Conservation (phyloP, 2,888 invertebrate species). For the Mimachlamys varia region DNA sequence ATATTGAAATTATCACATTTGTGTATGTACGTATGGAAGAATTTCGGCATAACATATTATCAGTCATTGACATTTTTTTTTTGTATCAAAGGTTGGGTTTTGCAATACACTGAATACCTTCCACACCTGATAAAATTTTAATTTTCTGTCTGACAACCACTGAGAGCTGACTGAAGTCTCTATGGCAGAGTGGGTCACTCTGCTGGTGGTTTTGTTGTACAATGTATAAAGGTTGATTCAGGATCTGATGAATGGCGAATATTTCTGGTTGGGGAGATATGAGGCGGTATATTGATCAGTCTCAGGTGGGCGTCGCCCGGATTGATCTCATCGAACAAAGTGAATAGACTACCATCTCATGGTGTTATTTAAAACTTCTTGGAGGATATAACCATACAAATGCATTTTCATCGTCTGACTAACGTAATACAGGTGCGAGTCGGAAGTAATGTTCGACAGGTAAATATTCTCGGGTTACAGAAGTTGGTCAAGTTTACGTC, state of each 20-base stretch:
- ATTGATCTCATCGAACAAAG: background rate
- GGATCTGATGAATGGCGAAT: background rate
- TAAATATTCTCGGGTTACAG: background rate
- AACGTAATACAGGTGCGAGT: background rate
- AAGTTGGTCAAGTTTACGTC: background rate
- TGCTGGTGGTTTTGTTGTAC: background rate
- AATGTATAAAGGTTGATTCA: background rate
- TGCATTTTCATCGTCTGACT: background rate
- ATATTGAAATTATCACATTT: too few relatives aligned
- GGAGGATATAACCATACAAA: background rate
- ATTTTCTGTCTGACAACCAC: background rate
- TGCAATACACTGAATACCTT: background rate
- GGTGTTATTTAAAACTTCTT: background rate
- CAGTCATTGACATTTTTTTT: too few relatives aligned
- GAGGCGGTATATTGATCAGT: background rate
- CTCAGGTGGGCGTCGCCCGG: constrained; percentile 29
- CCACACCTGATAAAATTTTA: background rate
- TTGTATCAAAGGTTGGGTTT: too few relatives aligned
- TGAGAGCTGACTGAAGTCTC: background rate
- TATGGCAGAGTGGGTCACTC: background rate
- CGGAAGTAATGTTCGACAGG: background rate
- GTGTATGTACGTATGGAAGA: too few relatives aligned
- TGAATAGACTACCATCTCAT: background rate
- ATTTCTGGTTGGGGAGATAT: constrained; percentile 31
- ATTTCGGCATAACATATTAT: too few relatives aligned